A percentile compares a stretch with the other conserved stretches of the same genome.
Evolutionary conservation across 2,113 vertebrate genomes (phyloP).

Genomic region (Microcebus tavaratra): DNA sequence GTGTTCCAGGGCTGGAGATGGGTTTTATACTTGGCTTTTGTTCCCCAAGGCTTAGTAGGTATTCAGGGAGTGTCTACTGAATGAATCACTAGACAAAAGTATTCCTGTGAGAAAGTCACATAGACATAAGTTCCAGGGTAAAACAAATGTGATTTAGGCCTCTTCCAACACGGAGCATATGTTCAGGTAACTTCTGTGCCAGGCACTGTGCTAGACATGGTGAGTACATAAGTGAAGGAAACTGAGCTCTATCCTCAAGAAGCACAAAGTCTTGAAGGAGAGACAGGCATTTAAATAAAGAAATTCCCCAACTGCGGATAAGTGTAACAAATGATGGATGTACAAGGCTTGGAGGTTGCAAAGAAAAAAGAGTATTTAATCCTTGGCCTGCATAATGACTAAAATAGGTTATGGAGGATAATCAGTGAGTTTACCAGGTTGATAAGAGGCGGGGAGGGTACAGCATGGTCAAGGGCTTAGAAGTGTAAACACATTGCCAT

Average conservation of each 20-base stretch:
- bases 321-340: neutral
- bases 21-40: neutral
- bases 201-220: neutral
- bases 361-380: neutral
- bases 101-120: neutral
- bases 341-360: neutral
- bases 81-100: neutral
- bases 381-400: neutral
- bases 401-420: neutral
- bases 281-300: neutral
- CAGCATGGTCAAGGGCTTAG: neutral
- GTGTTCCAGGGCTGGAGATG: neutral
- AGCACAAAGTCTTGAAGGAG: neutral
- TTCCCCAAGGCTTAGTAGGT: neutral
- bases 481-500: neutral
- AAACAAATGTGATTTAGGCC: neutral
- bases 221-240: neutral
- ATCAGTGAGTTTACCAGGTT: neutral
- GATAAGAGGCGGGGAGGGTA: neutral
- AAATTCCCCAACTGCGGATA: neutral
- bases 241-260: neutral
- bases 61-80: neutral
- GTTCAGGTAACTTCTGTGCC: neutral
- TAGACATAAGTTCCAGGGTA: neutral
- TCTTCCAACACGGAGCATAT: neutral